A percentile compares a stretch with the other conserved stretches of the same genome.
Evolutionary conservation across 1,140 invertebrate species (phyloP).

Genomic region (Orchestia grillus): DNA sequence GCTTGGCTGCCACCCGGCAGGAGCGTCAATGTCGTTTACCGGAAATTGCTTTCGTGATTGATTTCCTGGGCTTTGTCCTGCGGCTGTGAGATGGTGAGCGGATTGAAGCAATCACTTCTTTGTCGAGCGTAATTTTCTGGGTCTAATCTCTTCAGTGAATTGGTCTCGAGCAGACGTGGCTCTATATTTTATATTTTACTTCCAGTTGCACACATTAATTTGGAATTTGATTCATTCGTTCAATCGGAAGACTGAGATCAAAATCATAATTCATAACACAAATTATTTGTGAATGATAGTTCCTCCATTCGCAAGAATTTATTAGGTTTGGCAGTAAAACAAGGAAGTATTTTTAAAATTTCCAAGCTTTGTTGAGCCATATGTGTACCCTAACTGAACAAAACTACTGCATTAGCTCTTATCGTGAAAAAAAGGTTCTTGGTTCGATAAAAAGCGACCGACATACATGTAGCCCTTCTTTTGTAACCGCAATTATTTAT

Average conservation of each 20-base stretch:
- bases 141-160: not conserved
- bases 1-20: not conserved
- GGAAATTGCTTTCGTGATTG: not conserved
- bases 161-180: not conserved
- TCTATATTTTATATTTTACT: not conserved
- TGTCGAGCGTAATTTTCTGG: not conserved
- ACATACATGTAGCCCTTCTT: too few relatives aligned
- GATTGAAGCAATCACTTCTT: not conserved
- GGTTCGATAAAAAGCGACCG: too few relatives aligned
- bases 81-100: not conserved
- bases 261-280: too few relatives aligned
- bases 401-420: too few relatives aligned
- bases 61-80: not conserved
- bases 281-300: too few relatives aligned
- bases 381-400: too few relatives aligned
- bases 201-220: not conserved
- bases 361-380: too few relatives aligned
- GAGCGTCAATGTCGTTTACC: not conserved
- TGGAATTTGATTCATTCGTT: not conserved
- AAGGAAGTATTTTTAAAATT: too few relatives aligned
- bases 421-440: too few relatives aligned
- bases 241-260: not conserved
- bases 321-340: too few relatives aligned
- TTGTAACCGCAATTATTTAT: too few relatives aligned
- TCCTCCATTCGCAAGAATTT: too few relatives aligned